Evolutionary conservation across 2,888 invertebrate genomes (phyloP).

Genomic region (Lycophotia porphyrea): DNA sequence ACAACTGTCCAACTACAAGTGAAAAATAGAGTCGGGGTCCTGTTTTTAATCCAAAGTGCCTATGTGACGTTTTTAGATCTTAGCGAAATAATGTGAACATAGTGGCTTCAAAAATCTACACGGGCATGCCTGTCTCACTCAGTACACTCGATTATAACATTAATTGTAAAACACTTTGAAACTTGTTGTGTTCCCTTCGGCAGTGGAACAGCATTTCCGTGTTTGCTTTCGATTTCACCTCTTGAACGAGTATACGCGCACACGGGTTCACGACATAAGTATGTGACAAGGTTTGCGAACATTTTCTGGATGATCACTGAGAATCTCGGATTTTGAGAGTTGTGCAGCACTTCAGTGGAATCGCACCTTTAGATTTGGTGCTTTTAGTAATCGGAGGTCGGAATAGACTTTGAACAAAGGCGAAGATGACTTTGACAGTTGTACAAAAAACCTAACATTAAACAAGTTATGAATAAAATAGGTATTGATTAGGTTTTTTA

Average conservation of each 20-base stretch:
- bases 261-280: not conserved
- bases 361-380: not conserved
- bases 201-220: not conserved
- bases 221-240: not conserved
- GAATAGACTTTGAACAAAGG: not conserved
- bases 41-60: not conserved
- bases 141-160: conserved; percentile 1
- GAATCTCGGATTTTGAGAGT: not conserved
- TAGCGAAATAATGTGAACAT: not conserved
- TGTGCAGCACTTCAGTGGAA: not conserved
- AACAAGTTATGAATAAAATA: not conserved
- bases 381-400: not conserved
- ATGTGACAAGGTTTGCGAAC: not conserved
- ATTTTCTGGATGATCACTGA: not conserved
- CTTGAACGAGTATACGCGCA: not conserved
- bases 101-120: not conserved
- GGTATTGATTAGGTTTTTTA: not conserved
- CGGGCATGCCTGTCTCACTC: not conserved
- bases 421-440: not conserved
- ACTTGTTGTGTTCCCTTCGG: not conserved
- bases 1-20: not conserved
- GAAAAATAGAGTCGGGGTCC: not conserved
- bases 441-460: not conserved
- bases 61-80: not conserved
- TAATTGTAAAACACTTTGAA: not conserved